Conservation (phyloP, 1,140 invertebrate species). For the Drosophila bocki region DNA sequence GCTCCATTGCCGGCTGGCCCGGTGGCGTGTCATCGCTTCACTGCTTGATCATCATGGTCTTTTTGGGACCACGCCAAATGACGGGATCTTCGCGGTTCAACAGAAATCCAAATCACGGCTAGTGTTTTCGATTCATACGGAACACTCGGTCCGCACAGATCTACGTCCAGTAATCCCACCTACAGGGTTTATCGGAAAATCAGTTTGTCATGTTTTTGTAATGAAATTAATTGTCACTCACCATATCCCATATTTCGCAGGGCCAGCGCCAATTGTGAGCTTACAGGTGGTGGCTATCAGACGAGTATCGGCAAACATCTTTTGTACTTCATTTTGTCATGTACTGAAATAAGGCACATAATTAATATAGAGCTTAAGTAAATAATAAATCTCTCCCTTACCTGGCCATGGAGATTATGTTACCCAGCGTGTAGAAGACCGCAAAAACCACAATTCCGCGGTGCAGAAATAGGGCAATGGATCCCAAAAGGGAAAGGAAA, state of each 20-base stretch:
- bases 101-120: conserved; percentile 97
- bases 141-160: conserved; percentile 97
- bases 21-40: conserved; percentile 97
- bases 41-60: conserved; percentile 98
- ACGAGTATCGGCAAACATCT: conserved; percentile 96
- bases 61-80: conserved; percentile 98
- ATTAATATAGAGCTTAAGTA: neutral
- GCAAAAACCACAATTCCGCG: conserved; percentile 91
- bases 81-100: conserved; percentile 95
- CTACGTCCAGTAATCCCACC: conserved; percentile 97
- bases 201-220: conserved; percentile 1
- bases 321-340: conserved; percentile 94
- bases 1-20: conserved; percentile 94
- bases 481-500: conserved; percentile 89
- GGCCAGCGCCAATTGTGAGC: conserved; percentile 93
- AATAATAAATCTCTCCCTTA: conserved; percentile 77
- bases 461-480: conserved; percentile 89
- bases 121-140: conserved; percentile 91
- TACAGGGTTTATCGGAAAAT: conserved; percentile 73
- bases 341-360: conserved; percentile 87
- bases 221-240: conserved; percentile 84
- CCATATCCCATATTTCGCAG: conserved; percentile 92
- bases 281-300: conserved; percentile 94
- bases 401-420: conserved; percentile 91
- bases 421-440: conserved; percentile 94